Base-by-base conservation (phyloP, 1,140 invertebrate species). In the Phthorimaea operculella region DNA sequence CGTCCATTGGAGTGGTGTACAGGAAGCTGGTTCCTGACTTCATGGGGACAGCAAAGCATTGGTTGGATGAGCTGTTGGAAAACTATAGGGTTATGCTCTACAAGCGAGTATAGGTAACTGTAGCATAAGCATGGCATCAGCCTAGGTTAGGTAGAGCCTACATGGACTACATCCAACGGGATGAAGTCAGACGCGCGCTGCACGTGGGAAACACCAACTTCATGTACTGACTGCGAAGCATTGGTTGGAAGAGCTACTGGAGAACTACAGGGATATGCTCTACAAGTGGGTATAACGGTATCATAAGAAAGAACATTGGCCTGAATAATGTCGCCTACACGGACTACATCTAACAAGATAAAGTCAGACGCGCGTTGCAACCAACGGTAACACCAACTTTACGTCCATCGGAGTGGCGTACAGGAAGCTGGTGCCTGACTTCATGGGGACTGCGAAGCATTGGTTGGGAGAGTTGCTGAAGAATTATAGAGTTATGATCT, bases 381-480 rank as follows among this genome's bases (percentile, higher is more conserved):
- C n/a, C 39, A 87, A 87, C 63, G 87, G 85, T 68, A 91, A 92
- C 63, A 83, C 79, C 0, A 83, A 83, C 55, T 90, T 89, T 63
- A 85, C 68, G 11, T 79, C 79, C 1, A 81, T 87, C 48, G 77
- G 76, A 6, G 78, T 80, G 3, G 91, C 93, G 10, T 90, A 93
- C 69, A 74, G 83, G 36, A 87, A 92, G 70, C 74, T 96, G 1
- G 86, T 90, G 16, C 83, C 85, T 2, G 95, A 97, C 79, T 88
- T 96, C 12, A 92, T 95, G 90, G 87, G 92, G 54, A 94, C 92
- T 7, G 87, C 92, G 9, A 91, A 92, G 65, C 87, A 88, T n/a
- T 90, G 90, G 88, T 76, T 96, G 1, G 87, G 89, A 53, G 88
- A 90, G 56, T 69, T 96, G 1, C 45, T 87, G 11, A 79, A 86